Evolutionary conservation across 92 coral and sea anemone species (phyloP).

Genomic region (Meandrina meandrites): DNA sequence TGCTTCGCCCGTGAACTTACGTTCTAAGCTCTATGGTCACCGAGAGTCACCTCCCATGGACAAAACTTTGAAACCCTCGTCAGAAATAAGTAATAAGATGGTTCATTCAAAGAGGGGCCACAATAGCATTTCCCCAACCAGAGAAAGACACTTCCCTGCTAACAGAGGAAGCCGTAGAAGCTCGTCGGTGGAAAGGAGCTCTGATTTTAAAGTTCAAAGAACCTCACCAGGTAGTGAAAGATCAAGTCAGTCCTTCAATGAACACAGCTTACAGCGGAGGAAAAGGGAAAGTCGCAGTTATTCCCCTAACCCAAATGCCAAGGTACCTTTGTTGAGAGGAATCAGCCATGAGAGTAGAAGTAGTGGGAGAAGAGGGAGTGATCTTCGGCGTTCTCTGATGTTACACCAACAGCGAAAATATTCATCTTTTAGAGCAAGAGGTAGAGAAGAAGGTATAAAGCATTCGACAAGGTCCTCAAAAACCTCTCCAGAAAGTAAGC

Average conservation of each 20-base stretch:
- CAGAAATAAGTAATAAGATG: not conserved
- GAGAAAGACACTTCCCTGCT: not conserved
- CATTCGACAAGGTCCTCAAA: not conserved
- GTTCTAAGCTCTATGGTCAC: not conserved
- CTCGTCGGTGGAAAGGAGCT: not conserved
- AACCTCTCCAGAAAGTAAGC: slow-evolving; percentile 9
- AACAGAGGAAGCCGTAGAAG: not conserved
- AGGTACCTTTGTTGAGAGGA: not conserved
- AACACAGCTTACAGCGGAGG: not conserved
- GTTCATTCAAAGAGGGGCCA: not conserved
- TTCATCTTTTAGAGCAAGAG: slow-evolving; percentile 4
- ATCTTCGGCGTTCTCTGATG: slow-evolving; percentile 40
- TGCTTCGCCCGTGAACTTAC: slow-evolving; percentile 1
- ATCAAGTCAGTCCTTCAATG: slow-evolving; percentile 12
- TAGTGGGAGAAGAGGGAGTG: not conserved
- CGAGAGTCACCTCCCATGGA: not conserved
- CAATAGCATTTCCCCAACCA: not conserved
- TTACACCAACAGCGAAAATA: slow-evolving; percentile 21
- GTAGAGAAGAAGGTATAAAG: not conserved
- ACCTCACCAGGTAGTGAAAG: slow-evolving; percentile 14
- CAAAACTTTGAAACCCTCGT: not conserved
- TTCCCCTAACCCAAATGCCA: not conserved
- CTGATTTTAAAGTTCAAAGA: slow-evolving; percentile 1
- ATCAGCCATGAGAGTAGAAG: not conserved
- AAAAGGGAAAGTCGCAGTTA: not conserved